These are phyloP conservation scores for Gymnoscopelus braueri DNA, from an alignment of 2,797 vertebrate genomes.

Conservation along the genomic window DNA sequence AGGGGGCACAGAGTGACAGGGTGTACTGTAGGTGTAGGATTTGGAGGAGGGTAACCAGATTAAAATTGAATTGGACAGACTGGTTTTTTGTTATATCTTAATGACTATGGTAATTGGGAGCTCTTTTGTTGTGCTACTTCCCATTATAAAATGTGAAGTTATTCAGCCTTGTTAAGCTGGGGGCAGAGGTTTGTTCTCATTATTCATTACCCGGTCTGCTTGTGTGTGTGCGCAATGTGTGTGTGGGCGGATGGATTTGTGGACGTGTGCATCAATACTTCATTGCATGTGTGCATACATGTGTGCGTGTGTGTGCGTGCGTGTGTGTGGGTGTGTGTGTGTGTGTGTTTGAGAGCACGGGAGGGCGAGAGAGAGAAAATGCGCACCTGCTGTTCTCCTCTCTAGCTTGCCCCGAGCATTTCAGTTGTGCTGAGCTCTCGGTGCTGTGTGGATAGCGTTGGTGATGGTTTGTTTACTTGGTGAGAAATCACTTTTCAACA, in stretches of 20 bases:
- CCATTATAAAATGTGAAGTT: slow-evolving; percentile 41
- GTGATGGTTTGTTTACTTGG: slow-evolving; percentile 53
- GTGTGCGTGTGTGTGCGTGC: background rate
- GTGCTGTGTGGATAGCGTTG: slow-evolving; percentile 45
- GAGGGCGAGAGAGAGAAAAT: background rate
- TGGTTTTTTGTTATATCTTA: slow-evolving; percentile 15
- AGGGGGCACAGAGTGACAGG: too few species aligned
- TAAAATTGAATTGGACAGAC: slow-evolving; percentile 12
- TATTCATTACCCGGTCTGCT: slow-evolving; percentile 40
- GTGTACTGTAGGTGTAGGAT: background rate
- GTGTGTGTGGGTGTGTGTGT: slow-evolving; percentile 4
- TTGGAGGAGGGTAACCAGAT: slow-evolving; percentile 1
- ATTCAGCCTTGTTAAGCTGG: slow-evolving; percentile 46
- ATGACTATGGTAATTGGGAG: slow-evolving; percentile 26
- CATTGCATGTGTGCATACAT: background rate
- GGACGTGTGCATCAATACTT: background rate
- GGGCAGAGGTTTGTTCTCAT: slow-evolving; percentile 37
- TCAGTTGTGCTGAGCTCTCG: slow-evolving; percentile 46
- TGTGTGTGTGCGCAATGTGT: background rate
- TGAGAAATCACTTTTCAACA: slow-evolving; percentile 58
- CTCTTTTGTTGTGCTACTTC: slow-evolving; percentile 4
- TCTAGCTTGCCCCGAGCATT: slow-evolving; percentile 40
- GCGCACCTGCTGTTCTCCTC: slow-evolving; percentile 33
- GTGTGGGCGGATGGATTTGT: background rate
- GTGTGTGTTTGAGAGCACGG: slow-evolving; percentile 3